Base-by-base conservation (phyloP, 2,888 invertebrate species). In the Bombyx huttoni region DNA sequence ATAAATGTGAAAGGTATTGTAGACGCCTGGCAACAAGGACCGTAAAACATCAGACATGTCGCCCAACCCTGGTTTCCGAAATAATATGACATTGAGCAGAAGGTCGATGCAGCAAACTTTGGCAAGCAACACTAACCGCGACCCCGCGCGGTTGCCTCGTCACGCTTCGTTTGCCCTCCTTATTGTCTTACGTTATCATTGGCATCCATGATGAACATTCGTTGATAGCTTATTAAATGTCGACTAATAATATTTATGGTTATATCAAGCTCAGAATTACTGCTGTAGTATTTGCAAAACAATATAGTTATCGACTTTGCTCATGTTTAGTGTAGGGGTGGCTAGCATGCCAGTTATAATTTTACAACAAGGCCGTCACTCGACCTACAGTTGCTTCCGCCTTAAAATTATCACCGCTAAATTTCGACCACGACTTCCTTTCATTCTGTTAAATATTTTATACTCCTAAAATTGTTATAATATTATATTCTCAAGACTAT, bases 21-120 rank as follows among this genome's bases (percentile, higher is more conserved):
- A 3, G 40, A 12, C 40, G 7, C 66, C 59, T 74, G 58, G 67
- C 61, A 70, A 73, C 69, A 63, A 24, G 56, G 54, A 58, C 56
- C 51, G 59, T 58, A 61, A 59, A 53, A 49, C 49, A 54, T 49
- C 52, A 58, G 51, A 56, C 62, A 64, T 61, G 62, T 64, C 68
- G 64, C 67, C 60, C 60, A 59, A 68, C 68, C 63, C 69, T 65
- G 68, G 72, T 65, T 67, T 73, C 72, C 70, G 74, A 77, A 78
- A 80, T 80, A 73, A 81, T 74, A 68, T 79, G 81, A 78, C 84
- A 84, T 81, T 82, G 85, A 70, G 60, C 62, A 70, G 85, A 84
- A 81, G 84, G 84, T 81, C 84, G 79, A 73, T 88, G 88, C 89
- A 89, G 89, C 89, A 7, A 89, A 89, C 83, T 83, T 89, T 89